Evolutionary conservation across 2,113 vertebrate genomes (phyloP).

Genomic region (Orientallactaga bullata): DNA sequence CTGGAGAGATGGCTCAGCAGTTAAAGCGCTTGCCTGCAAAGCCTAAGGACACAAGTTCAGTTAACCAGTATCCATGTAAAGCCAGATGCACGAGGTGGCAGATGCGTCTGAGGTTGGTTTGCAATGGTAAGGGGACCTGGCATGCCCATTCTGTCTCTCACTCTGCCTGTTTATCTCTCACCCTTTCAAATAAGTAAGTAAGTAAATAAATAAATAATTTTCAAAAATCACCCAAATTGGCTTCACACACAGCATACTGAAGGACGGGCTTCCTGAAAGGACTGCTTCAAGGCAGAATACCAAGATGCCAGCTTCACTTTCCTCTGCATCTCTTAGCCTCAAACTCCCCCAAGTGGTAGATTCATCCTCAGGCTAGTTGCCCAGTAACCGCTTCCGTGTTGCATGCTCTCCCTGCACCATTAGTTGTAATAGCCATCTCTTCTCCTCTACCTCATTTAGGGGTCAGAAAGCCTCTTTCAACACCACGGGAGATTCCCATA

Average conservation of each 20-base stretch:
- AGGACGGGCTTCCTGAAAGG: neutral
- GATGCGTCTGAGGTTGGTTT: too few relatives aligned
- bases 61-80: too few relatives aligned
- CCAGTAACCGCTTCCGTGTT: neutral
- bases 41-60: too few relatives aligned
- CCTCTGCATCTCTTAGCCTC: conserved; percentile 70
- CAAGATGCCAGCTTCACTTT: neutral
- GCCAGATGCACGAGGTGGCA: too few relatives aligned
- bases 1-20: too few relatives aligned
- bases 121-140: too few relatives aligned
- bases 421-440: neutral
- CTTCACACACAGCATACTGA: neutral
- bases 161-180: too few relatives aligned
- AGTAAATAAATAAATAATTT: too few relatives aligned
- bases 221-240: neutral
- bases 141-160: too few relatives aligned
- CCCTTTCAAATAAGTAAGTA: too few relatives aligned
- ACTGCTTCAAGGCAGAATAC: neutral
- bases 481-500: neutral
- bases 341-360: conserved; percentile 78
- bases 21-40: too few relatives aligned
- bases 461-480: neutral
- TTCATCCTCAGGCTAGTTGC: conserved; percentile 5
- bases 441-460: neutral
- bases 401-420: neutral